Conservation (phyloP, 1,140 invertebrate species). For the Sesamia nonagrioides region DNA sequence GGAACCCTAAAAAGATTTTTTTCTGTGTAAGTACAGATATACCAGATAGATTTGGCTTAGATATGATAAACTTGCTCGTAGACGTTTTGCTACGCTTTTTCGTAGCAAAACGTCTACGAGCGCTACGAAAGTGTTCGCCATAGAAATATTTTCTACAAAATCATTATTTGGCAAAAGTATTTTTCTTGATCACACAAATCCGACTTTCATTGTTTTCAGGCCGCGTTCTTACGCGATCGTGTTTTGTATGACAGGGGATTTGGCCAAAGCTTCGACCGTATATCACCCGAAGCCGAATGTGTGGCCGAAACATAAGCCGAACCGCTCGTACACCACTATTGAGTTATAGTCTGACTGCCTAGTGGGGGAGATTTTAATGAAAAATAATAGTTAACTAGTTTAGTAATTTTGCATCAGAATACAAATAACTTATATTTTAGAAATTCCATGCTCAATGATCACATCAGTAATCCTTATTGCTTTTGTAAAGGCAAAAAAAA, state of each 20-base stretch:
- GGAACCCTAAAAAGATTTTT: no score
- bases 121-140: constrained; percentile 2
- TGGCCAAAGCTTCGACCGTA: constrained; percentile 33
- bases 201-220: constrained; percentile 39
- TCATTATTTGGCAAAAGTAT: constrained; percentile 22
- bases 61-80: no score
- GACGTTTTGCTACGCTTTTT: neutral
- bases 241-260: constrained; percentile 38
- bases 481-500: no score
- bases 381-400: neutral
- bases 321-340: constrained; percentile 28
- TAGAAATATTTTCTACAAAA: neutral
- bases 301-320: constrained; percentile 35
- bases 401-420: no score
- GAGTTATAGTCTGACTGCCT: constrained; percentile 31
- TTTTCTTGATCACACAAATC: constrained; percentile 38
- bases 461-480: no score
- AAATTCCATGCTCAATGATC: no score
- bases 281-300: constrained; percentile 22
- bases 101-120: neutral
- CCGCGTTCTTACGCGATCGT: constrained; percentile 30
- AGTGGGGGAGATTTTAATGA: neutral
- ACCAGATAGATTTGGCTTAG: no score
- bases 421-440: no score
- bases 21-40: no score